Percentiles rank a stretch among this genome's conserved stretches.
Conservation (phyloP, 2,797 vertebrate species). For the Megaceryle alcyon region DNA sequence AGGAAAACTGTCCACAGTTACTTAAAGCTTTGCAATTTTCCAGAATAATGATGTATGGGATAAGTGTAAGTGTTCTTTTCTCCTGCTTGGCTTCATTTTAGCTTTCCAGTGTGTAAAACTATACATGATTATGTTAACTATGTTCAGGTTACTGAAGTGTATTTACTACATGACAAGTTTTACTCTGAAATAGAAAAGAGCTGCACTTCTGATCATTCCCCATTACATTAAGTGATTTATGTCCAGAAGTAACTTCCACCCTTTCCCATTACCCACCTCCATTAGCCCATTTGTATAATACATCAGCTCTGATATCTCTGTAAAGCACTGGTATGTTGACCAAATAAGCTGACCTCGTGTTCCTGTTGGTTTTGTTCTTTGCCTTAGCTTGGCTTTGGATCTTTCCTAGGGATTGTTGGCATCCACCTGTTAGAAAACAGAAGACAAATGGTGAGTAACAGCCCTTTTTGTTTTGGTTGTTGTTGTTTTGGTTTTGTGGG, state of each 20-base stretch:
- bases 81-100: not conserved
- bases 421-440: slow-evolving; percentile 94
- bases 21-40: not conserved
- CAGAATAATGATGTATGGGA: not conserved
- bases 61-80: not conserved
- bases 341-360: not conserved
- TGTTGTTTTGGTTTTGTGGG: too few relatives aligned
- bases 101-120: not conserved
- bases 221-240: not conserved
- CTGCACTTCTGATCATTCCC: not conserved
- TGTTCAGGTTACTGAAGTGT: fast-evolving
- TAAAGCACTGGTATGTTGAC: not conserved
- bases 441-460: slow-evolving; percentile 90
- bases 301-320: not conserved
- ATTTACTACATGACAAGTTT: not conserved
- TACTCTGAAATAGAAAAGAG: not conserved
- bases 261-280: not conserved
- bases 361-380: slow-evolving; percentile 63
- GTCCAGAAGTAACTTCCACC: not conserved
- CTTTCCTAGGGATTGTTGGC: slow-evolving; percentile 92
- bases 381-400: slow-evolving; percentile 91
- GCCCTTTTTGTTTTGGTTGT: not conserved
- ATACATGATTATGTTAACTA: not conserved
- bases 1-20: not conserved
- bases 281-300: not conserved